Evolutionary conservation across 2,888 invertebrate species (phyloP).

Genomic region (Invenusta paracnida): DNA sequence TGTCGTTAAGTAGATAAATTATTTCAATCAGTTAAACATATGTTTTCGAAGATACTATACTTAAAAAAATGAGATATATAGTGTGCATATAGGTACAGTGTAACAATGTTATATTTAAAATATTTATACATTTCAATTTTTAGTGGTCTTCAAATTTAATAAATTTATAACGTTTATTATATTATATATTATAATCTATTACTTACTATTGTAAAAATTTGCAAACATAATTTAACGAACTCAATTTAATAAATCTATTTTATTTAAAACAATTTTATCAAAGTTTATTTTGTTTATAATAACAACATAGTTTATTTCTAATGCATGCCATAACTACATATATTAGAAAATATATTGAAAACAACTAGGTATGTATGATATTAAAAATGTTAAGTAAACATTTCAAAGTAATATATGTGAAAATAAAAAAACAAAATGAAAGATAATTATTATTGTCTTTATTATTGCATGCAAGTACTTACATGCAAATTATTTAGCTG

Average conservation of each 20-base stretch:
- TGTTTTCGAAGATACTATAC: background rate
- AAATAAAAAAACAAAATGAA: background rate
- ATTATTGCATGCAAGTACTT: background rate
- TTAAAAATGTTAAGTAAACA: background rate
- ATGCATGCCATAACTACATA: background rate
- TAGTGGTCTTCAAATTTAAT: background rate
- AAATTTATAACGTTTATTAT: background rate
- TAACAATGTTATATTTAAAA: too few relatives aligned
- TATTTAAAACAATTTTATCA: background rate
- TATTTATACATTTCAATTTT: background rate
- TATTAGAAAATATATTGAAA: too few relatives aligned
- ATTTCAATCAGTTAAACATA: background rate
- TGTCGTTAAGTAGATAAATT: background rate
- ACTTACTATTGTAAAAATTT: background rate
- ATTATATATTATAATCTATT: too few relatives aligned
- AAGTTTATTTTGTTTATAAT: background rate
- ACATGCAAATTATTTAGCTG: background rate
- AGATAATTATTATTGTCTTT: background rate
- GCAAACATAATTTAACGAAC: background rate
- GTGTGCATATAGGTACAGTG: background rate
- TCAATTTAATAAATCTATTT: background rate
- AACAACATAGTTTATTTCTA: background rate
- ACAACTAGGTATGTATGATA: too few relatives aligned
- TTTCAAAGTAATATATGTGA: background rate
- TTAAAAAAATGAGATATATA: background rate